Evolutionary conservation across 1,140 invertebrate species (phyloP).

Genomic region (Brachionus plicatilis): DNA sequence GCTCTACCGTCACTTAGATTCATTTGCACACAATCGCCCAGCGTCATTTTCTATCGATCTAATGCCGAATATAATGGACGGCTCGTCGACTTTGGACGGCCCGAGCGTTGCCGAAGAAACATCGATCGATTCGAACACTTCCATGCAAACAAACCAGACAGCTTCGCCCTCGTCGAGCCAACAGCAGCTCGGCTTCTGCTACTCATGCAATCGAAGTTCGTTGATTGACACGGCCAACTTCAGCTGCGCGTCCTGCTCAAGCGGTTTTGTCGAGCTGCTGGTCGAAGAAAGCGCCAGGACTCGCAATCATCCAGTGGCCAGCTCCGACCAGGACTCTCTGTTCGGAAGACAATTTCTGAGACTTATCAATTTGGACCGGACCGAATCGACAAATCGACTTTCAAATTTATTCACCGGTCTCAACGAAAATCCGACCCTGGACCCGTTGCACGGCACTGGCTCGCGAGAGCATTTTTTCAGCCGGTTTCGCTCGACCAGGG

Average conservation of each 20-base stretch:
- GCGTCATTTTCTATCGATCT: background rate
- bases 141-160: background rate
- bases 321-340: background rate
- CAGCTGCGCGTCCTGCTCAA: background rate
- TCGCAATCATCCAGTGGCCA: background rate
- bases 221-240: background rate
- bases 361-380: background rate
- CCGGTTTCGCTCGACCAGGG: background rate
- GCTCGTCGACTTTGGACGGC: background rate
- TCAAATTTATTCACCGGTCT: background rate
- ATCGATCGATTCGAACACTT: background rate
- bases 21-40: background rate
- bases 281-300: background rate
- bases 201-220: background rate
- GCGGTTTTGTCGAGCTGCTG: background rate
- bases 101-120: background rate
- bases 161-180: background rate
- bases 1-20: background rate
- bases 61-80: slow-evolving; percentile 18
- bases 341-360: background rate
- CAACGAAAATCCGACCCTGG: background rate
- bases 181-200: slow-evolving; percentile 1
- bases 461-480: background rate
- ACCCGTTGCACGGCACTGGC: background rate
- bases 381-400: background rate